Conservation (phyloP, 2,113 vertebrate genomes). For the Daphoenositta chrysoptera region DNA sequence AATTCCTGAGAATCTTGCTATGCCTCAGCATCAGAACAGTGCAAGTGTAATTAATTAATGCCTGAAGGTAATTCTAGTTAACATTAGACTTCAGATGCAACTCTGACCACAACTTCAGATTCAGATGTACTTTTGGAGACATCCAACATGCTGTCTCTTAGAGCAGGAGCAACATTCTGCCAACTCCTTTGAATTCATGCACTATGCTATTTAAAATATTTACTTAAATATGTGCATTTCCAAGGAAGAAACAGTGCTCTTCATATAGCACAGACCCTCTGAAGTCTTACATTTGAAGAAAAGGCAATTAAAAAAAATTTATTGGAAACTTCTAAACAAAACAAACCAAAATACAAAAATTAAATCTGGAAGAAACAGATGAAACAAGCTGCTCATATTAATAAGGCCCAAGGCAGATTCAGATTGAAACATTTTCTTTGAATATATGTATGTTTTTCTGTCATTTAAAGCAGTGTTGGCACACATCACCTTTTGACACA, state of each 20-base stretch:
- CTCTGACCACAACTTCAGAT: neutral
- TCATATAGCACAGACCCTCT: neutral
- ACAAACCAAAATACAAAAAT: conserved; percentile 37
- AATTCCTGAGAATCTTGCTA: neutral
- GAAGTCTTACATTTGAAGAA: conserved; percentile 26
- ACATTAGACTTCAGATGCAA: neutral
- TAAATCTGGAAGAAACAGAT: neutral
- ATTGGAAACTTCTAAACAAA: conserved; percentile 41
- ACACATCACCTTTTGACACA: conserved; percentile 57
- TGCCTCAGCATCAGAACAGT: neutral
- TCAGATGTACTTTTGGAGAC: neutral
- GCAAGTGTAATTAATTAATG: neutral
- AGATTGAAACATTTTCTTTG: neutral
- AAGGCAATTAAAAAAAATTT: conserved; percentile 32
- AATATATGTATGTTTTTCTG: neutral
- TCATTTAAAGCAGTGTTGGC: conserved; percentile 44
- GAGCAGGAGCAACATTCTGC: neutral
- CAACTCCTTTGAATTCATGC: neutral
- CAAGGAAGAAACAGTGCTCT: neutral
- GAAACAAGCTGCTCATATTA: conserved; percentile 16
- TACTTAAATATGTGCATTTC: neutral
- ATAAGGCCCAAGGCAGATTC: conserved; percentile 7
- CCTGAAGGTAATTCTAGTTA: neutral
- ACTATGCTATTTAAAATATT: neutral
- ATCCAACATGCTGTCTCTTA: neutral